Conservation (phyloP, 2,113 vertebrate species). For the Melanotaenia duboulayi region DNA sequence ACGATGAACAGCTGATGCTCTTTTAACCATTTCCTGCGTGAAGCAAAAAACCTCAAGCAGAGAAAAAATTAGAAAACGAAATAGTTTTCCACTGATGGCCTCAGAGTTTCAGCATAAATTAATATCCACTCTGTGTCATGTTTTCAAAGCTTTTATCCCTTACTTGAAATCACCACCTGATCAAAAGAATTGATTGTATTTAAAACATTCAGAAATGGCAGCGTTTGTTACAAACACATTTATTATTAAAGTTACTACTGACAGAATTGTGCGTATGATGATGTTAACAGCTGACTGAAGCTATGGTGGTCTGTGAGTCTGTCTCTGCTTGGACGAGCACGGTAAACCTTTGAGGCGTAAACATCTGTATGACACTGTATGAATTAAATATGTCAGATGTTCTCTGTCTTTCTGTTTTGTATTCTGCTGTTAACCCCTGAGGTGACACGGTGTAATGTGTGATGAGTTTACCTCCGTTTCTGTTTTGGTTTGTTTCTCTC, state of each 20-base stretch:
- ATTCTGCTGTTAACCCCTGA: slow-evolving; percentile 9
- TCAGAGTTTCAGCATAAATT: no score
- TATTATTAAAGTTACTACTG: slow-evolving; percentile 43
- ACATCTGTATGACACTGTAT: slow-evolving; percentile 1
- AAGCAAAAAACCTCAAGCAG: neutral
- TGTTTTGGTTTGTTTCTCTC: slow-evolving; percentile 24
- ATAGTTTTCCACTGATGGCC: neutral
- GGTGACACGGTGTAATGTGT: slow-evolving; percentile 26
- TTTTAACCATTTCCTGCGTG: neutral
- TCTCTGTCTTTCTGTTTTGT: slow-evolving; percentile 13
- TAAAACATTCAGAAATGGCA: slow-evolving; percentile 25
- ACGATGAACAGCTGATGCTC: neutral
- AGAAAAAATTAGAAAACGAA: neutral
- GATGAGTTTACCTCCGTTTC: slow-evolving; percentile 27
- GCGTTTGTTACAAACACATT: slow-evolving; percentile 13
- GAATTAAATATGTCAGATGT: slow-evolving; percentile 5
- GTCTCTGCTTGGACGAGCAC: slow-evolving; percentile 21
- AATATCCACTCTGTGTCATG: neutral
- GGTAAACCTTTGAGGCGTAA: slow-evolving; percentile 5
- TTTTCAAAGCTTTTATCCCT: neutral
- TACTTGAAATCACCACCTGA: slow-evolving; percentile 14
- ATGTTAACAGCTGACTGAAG: neutral
- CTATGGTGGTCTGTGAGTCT: slow-evolving; percentile 3
- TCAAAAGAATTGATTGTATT: slow-evolving; percentile 44
- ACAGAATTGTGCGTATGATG: slow-evolving; percentile 30